These are phyloP conservation scores for Pogonocherus hispidulus DNA, from an alignment of 2,888 invertebrate species.

Conservation along the genomic window DNA sequence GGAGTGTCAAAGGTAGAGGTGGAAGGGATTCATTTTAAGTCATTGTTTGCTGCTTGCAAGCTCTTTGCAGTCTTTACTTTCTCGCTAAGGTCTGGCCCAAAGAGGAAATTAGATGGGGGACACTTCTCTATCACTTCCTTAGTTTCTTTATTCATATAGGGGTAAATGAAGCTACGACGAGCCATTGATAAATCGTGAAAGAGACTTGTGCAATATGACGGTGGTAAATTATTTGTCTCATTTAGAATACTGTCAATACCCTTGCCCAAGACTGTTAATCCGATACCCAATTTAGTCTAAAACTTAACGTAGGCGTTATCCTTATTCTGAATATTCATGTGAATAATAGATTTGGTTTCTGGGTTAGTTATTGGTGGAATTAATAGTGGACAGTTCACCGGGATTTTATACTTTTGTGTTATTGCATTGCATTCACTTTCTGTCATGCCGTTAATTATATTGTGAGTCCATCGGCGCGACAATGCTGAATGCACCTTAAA, in stretches of 20 bases:
- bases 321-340: background rate
- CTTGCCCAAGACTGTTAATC: background rate
- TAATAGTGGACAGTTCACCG: background rate
- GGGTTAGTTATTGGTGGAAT: background rate
- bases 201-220: too few relatives aligned
- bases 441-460: background rate
- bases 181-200: constrained; percentile 28
- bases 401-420: background rate
- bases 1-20: background rate
- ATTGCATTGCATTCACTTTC: background rate
- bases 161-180: constrained; percentile 31
- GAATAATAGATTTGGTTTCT: background rate
- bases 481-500: background rate
- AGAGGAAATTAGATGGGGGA: constrained; percentile 26
- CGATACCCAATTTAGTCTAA: background rate
- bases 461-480: background rate
- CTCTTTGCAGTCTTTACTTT: constrained; percentile 11
- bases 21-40: background rate
- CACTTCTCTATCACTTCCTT: constrained; percentile 30
- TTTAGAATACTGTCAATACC: background rate
- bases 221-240: too few relatives aligned
- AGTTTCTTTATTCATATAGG: constrained; percentile 26
- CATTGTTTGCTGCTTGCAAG: background rate
- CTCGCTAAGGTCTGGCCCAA: constrained; percentile 34
- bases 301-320: background rate